Conservation (phyloP, 2,888 invertebrate genomes). For the Hydriomena furcata region DNA sequence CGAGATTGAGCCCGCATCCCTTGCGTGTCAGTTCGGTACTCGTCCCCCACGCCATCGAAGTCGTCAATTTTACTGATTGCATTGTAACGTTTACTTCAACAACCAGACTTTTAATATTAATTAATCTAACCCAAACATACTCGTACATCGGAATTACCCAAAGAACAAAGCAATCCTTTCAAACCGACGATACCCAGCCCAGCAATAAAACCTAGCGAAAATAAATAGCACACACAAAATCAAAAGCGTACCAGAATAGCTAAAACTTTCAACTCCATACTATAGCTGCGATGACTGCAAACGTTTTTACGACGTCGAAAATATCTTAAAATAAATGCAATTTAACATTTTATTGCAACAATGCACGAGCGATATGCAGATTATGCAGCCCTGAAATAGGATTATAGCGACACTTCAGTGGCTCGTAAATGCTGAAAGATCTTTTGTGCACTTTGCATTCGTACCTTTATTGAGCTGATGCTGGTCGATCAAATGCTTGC, state of each 20-base stretch:
- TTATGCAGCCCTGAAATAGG: slow-evolving; percentile 47
- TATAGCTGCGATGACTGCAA: slow-evolving; percentile 34
- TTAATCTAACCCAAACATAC: too few relatives aligned
- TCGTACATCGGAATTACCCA: too few relatives aligned
- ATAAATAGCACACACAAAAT: slow-evolving; percentile 26
- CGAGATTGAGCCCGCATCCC: too few relatives aligned
- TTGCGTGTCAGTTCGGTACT: too few relatives aligned
- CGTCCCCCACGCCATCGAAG: too few relatives aligned
- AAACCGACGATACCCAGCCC: slow-evolving; percentile 10
- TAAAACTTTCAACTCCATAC: slow-evolving; percentile 16
- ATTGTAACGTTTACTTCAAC: too few relatives aligned
- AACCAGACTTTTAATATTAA: too few relatives aligned
- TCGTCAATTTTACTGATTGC: too few relatives aligned
- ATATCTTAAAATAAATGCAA: slow-evolving; percentile 68
- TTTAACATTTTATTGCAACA: slow-evolving; percentile 62
- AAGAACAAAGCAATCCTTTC: slow-evolving; percentile 11
- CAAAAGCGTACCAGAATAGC: slow-evolving; percentile 29
- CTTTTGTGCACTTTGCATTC: slow-evolving; percentile 23
- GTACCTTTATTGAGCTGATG: background rate
- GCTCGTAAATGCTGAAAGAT: slow-evolving; percentile 35
- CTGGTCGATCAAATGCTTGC: background rate
- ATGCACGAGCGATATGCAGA: slow-evolving; percentile 45
- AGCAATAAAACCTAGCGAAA: slow-evolving; percentile 23
- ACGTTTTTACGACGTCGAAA: slow-evolving; percentile 17
- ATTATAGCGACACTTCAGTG: slow-evolving; percentile 45